Evolutionary conservation across 2,888 invertebrate species (phyloP), one percentile per base, ranked within the genome.

Genomic region (Andrena bucephala): DNA sequence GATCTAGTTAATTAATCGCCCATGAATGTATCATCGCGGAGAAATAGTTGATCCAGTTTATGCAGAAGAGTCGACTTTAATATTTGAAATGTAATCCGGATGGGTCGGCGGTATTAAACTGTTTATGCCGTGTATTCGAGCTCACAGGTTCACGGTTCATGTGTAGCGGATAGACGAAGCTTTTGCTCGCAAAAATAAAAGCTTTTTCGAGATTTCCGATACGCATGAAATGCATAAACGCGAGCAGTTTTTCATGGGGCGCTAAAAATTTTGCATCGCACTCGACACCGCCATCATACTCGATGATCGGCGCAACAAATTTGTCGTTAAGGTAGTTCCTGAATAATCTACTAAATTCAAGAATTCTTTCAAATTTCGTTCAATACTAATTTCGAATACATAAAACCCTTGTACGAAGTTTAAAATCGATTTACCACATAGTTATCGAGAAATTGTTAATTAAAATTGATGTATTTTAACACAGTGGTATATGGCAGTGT

Each of bases 1-100:
- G 36, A 36, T 75, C 7, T 36, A 20, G 59, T 52, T n/a, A 13
- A 0, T 7, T 20, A 54, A 24, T 54, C 20, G 54, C 10, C 10
- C 7, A 10, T 0, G 10, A 16, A 24, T 33, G n/a, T 68, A 33
- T 10, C 24, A n/a, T 31, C 20, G 27, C 20, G 27, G 59, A 68
- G 24, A 29, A 59, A 68, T 13, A 10, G 10, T 48, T 65, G 59
- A 68, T 65, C 65, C 10, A 48, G 59, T 73, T 54, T 42, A 50
- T 31, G 29, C 50, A 69, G 69, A 73, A 68, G 48, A 57, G 52
- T 60, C 50, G 63, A 52, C 27, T 73, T 81, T 81, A 77, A 72
- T 77, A 68, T 77, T 73, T 52, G 59, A 65, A 77, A 77, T 63
- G 71, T 68, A 71, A 81, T 81, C 27, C 59, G 29, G 27, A 59